A percentile compares a stretch with the other conserved stretches of the same genome.
Evolutionary conservation across 2,888 invertebrate genomes (phyloP).

Genomic region (Lycophotia porphyrea): DNA sequence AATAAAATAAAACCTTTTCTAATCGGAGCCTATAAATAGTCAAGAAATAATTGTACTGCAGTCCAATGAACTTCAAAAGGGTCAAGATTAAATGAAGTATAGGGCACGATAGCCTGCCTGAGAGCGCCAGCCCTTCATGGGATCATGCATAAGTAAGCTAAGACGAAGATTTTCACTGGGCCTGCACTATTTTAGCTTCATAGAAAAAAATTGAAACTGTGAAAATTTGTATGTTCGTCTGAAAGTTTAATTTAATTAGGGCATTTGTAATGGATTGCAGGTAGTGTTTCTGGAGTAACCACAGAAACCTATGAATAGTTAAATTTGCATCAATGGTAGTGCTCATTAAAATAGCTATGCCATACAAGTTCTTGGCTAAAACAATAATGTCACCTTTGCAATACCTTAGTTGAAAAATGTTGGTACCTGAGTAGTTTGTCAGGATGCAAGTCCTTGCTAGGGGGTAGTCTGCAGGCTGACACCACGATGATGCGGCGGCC

Average conservation of each 20-base stretch:
- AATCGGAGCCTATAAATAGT: not conserved
- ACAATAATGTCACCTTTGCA: not conserved
- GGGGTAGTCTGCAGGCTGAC: constrained; percentile 96
- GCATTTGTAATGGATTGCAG: not conserved
- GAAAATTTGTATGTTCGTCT: not conserved
- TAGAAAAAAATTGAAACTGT: not conserved
- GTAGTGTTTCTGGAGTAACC: not conserved
- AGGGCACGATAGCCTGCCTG: not conserved
- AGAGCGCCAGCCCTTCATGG: not conserved
- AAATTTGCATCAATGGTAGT: not conserved
- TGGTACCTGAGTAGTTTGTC: constrained; percentile 83
- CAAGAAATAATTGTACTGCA: not conserved
- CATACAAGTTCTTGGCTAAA: not conserved
- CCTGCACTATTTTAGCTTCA: not conserved
- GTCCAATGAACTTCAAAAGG: not conserved
- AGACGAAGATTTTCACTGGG: not conserved
- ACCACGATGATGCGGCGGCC: constrained; percentile 99
- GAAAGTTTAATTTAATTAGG: not conserved
- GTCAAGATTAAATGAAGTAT: not conserved
- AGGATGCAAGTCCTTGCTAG: constrained; percentile 93
- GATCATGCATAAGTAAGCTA: not conserved
- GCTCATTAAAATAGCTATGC: not conserved
- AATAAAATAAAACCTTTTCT: not conserved
- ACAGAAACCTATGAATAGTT: not conserved
- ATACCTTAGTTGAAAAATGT: not conserved